phyloP scores from a whole-genome alignment of 2,113 vertebrate species.

The Octodon degus region DNA sequence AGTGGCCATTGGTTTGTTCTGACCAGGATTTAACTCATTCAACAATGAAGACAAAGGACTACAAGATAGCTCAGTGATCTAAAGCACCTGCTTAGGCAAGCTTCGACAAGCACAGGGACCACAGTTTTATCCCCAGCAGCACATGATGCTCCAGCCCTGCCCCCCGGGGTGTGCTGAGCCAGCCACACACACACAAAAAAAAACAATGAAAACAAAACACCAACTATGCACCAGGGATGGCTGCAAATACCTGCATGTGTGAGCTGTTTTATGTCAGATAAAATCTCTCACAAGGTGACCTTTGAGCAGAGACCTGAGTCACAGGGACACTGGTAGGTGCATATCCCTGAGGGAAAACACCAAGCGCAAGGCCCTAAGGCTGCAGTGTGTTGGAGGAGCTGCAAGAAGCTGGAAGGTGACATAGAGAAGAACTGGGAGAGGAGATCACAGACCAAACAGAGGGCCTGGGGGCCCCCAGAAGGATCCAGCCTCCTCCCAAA shows the following conservation, averaged over 20 bases:
- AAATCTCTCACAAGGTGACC: neutral
- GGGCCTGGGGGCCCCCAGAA: neutral
- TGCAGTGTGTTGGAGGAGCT: neutral
- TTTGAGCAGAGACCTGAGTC: neutral
- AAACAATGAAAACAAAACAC: no score
- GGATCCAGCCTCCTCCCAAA: neutral
- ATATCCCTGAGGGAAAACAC: no score
- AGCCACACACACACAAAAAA: no score
- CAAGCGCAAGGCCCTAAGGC: neutral
- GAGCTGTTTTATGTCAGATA: neutral
- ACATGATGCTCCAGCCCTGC: no score
- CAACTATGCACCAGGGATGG: rapidly evolving
- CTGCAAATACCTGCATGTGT: rapidly evolving
- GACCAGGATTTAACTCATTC: neutral
- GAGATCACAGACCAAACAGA: neutral
- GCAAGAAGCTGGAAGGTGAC: neutral
- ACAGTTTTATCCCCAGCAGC: no score
- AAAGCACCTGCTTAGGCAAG: no score
- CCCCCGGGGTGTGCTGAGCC: no score
- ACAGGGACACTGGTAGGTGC: neutral
- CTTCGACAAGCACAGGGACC: no score
- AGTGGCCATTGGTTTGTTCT: neutral
- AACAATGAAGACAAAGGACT: neutral
- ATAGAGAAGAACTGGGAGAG: neutral
- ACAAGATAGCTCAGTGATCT: no score